Evolutionary conservation across 1,140 invertebrate genomes (phyloP).

Genomic region (Habropoda laboriosa): DNA sequence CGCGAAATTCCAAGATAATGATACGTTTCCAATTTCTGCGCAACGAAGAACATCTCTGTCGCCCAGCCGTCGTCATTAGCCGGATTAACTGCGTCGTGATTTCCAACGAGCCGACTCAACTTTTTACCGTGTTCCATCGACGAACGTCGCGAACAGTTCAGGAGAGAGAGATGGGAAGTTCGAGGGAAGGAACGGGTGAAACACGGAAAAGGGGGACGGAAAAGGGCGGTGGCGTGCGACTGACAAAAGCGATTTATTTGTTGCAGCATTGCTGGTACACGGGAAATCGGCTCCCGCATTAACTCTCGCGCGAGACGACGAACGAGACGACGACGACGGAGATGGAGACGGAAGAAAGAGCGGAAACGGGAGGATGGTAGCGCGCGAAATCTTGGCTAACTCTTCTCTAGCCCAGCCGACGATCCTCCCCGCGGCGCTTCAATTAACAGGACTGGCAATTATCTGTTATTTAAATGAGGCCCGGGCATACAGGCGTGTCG

Average conservation of each 20-base stretch:
- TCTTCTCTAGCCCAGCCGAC: conserved; percentile 66
- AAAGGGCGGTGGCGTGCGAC: background rate
- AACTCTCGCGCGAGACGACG: conserved; percentile 24
- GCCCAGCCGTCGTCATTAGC: conserved; percentile 31
- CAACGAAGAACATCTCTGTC: conserved; percentile 45
- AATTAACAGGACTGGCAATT: conserved; percentile 79
- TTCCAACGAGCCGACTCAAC: conserved; percentile 2
- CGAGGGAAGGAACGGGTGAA: too few relatives aligned
- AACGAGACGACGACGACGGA: background rate
- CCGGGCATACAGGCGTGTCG: conserved; percentile 53
- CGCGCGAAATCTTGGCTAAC: conserved; percentile 73
- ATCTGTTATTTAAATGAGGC: conserved; percentile 80
- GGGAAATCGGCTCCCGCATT: conserved; percentile 40
- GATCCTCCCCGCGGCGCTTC: conserved; percentile 74
- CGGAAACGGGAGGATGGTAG: conserved; percentile 49
- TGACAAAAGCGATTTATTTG: conserved; percentile 57
- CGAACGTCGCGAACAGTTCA: conserved; percentile 24
- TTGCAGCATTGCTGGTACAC: conserved; percentile 11
- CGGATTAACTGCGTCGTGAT: conserved; percentile 37
- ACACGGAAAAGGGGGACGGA: too few relatives aligned
- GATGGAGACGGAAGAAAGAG: background rate
- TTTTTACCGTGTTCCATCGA: conserved; percentile 24
- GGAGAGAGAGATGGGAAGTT: too few relatives aligned
- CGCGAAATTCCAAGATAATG: conserved; percentile 36
- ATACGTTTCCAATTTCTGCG: conserved; percentile 51